Conservation (phyloP, 2,888 invertebrate genomes). For the Drosophila nr. perissopoda region DNA sequence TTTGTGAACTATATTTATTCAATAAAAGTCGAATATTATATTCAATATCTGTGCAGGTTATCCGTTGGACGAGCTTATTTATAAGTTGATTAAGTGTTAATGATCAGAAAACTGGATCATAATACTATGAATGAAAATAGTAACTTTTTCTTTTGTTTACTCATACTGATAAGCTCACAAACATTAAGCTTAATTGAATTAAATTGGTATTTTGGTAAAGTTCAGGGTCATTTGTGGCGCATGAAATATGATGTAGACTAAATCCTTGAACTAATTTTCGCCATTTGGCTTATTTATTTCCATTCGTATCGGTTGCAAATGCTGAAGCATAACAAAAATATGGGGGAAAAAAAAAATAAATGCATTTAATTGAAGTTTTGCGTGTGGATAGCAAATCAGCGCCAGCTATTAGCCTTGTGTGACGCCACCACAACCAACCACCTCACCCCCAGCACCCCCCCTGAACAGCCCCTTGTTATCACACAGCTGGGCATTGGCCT, state of each 20-base stretch:
- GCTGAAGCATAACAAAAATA: background rate
- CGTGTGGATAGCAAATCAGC: slow-evolving; percentile 64
- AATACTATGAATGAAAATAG: background rate
- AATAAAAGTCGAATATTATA: background rate
- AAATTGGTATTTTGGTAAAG: slow-evolving; percentile 6
- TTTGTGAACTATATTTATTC: background rate
- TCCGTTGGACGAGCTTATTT: background rate
- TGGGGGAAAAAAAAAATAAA: slow-evolving; percentile 25
- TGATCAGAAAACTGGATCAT: background rate
- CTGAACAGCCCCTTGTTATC: slow-evolving; percentile 10
- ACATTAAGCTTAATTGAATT: background rate
- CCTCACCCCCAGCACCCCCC: slow-evolving; percentile 1
- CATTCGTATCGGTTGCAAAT: slow-evolving; percentile 29
- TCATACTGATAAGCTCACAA: background rate
- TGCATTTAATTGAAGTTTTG: slow-evolving; percentile 70
- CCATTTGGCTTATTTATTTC: slow-evolving; percentile 32
- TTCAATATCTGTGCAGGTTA: background rate
- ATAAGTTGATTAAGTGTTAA: background rate
- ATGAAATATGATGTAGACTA: slow-evolving; percentile 1
- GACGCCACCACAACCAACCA: slow-evolving; percentile 11
- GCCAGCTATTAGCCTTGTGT: background rate
- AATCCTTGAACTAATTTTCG: slow-evolving; percentile 3
- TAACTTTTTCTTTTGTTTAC: background rate
- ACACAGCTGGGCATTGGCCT: slow-evolving; percentile 11
- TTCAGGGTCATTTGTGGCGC: slow-evolving; percentile 18